Conservation (phyloP, 30 jellyfish, hydroid and myxozoan species). For the Hydractinia symbiolongicarpus region DNA sequence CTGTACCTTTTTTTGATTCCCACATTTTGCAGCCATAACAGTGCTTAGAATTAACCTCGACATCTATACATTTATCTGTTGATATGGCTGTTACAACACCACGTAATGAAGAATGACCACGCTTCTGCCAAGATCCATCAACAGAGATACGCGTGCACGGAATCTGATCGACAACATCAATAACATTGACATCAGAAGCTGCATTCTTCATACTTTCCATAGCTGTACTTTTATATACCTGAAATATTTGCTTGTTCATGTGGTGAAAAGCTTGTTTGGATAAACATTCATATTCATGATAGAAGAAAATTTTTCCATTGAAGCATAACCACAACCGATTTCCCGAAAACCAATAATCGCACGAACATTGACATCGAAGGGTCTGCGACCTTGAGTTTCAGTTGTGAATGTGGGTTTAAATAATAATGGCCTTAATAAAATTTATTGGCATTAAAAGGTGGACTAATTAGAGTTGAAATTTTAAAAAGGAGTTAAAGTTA, state of each 20-base stretch:
- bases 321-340: conserved; percentile 14
- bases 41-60: background rate
- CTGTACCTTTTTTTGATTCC: background rate
- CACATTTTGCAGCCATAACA: conserved; percentile 5
- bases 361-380: background rate
- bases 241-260: background rate
- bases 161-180: conserved; percentile 1
- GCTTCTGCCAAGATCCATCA: conserved; percentile 9
- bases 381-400: conserved; percentile 14
- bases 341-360: conserved; percentile 4
- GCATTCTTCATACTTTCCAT: background rate
- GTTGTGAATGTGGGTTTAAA: too few species aligned
- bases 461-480: too few species aligned
- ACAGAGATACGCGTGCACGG: conserved; percentile 15
- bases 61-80: conserved; percentile 8
- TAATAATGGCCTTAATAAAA: too few species aligned
- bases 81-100: conserved; percentile 19
- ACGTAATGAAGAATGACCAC: conserved; percentile 7
- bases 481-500: too few species aligned
- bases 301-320: conserved; percentile 9
- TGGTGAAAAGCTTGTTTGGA: background rate
- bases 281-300: conserved; percentile 1
- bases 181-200: background rate
- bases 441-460: too few species aligned
- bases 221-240: background rate